Conservation (phyloP, 2,888 invertebrate genomes). For the Clusia tigrina region DNA sequence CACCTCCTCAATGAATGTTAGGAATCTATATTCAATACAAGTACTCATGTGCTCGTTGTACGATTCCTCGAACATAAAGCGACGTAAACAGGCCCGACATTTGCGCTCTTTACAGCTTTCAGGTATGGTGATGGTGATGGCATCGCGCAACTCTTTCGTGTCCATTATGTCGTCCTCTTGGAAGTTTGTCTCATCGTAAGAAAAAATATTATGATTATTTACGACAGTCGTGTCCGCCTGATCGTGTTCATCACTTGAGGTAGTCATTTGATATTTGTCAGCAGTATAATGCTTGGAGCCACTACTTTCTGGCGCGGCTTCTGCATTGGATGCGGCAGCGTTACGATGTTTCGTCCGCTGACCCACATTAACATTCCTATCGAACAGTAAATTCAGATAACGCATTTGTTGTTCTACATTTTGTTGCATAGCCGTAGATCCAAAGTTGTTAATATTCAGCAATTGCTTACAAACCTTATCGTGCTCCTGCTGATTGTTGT, state of each 20-base stretch:
- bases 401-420: constrained; percentile 43
- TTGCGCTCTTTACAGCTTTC: constrained; percentile 62
- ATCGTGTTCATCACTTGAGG: constrained; percentile 58
- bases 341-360: constrained; percentile 29
- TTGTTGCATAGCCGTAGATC: constrained; percentile 28
- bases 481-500: constrained; percentile 41
- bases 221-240: constrained; percentile 35
- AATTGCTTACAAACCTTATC: constrained; percentile 53
- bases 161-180: constrained; percentile 63
- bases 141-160: constrained; percentile 53
- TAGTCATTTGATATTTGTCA: constrained; percentile 53
- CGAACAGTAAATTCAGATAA: constrained; percentile 53
- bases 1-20: constrained; percentile 55
- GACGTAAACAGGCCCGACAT: constrained; percentile 58
- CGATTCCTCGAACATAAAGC: constrained; percentile 63
- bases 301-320: constrained; percentile 35
- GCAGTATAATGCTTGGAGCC: constrained; percentile 41
- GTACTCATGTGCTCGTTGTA: constrained; percentile 58
- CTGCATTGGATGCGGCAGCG: constrained; percentile 21
- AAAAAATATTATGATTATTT: constrained; percentile 53
- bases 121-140: constrained; percentile 61
- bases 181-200: constrained; percentile 61
- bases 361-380: constrained; percentile 44
- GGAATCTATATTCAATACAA: constrained; percentile 61
- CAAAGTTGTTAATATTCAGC: constrained; percentile 35